Base-by-base conservation (phyloP, 2,797 vertebrate species). In the Gephyroberyx darwinii region DNA sequence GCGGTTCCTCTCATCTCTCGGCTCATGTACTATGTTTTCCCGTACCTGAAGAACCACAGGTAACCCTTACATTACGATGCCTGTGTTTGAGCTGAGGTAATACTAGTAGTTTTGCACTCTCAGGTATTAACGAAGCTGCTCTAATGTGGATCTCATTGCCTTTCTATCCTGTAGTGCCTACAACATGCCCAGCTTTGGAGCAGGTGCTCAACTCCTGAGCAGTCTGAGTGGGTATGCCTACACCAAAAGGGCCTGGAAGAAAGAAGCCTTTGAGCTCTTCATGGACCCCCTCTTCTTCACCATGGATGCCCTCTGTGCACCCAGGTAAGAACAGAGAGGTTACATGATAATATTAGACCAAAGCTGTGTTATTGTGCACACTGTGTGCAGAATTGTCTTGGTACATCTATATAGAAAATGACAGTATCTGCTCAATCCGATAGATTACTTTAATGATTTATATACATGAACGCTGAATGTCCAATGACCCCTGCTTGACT, bases 201-300 rank as follows among this genome's bases (percentile, higher is more conserved):
- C 97, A 0, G 91, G 96, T 0, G 92, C 96, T 69, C 96, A 97
- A 92, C 93, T 99, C 74, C 94, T 99, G 80, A 96, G 95, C 91
- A 96, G 94, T 58, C 92, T 99, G 54, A 99, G 96, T 41, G 97
- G 98, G 17, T 99, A 99, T 0, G 96, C 97, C 61, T 99, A 99
- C 54, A 99, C 97, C 54, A 99, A 98, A 79, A 88, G 98, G 37
- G 95, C 98, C 57, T 99, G 98, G 98, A 98, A 92, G 83, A 99
- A 98, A 76, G 98, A 99, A 73, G 97, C 95, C 65, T 92, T 97
- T 33, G 98, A 99, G 20, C 87, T 99, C 58, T 99, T 94, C 80
- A 93, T 99, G 96, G 98, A 99, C 84, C 96, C 98, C 0, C 86
- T 96, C n/a, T 99, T 99, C 89, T 99, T 99, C 87, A 98, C 97